Evolutionary conservation across 2,113 vertebrate species (phyloP).

Genomic region (Chamaea fasciata): DNA sequence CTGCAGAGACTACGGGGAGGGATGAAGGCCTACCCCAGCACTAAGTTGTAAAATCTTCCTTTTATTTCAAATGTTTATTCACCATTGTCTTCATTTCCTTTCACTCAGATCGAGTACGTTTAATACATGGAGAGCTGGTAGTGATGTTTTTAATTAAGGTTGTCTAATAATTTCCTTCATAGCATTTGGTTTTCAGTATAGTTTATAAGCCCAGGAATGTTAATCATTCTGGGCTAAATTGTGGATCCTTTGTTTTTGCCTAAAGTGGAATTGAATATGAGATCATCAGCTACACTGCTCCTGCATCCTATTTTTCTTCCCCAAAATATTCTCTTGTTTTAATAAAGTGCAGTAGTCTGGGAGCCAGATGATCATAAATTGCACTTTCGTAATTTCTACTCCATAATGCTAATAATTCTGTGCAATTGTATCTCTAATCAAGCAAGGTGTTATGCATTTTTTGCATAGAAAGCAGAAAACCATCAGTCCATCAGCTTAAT

Average conservation of each 20-base stretch:
- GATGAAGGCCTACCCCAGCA: neutral
- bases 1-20: fast-evolving
- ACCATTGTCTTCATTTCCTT: neutral
- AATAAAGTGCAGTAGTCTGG: neutral
- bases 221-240: conserved; percentile 28
- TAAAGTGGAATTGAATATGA: neutral
- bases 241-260: neutral
- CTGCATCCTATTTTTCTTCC: neutral
- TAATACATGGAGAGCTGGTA: neutral
- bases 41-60: neutral
- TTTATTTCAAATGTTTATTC: neutral
- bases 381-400: conserved; percentile 20
- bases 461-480: conserved; percentile 39
- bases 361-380: conserved; percentile 16
- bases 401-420: conserved; percentile 39
- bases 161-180: neutral
- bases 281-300: neutral
- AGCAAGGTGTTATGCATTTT: conserved; percentile 23
- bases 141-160: conserved; percentile 3
- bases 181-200: neutral
- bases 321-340: neutral
- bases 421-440: conserved; percentile 43
- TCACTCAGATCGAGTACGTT: neutral
- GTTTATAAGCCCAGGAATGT: neutral
- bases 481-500: conserved; percentile 11